Percentiles rank a stretch among this genome's conserved stretches.
These are phyloP conservation scores for Halcyon malimbica DNA, from an alignment of 2,113 vertebrate genomes.

Conservation along the genomic window DNA sequence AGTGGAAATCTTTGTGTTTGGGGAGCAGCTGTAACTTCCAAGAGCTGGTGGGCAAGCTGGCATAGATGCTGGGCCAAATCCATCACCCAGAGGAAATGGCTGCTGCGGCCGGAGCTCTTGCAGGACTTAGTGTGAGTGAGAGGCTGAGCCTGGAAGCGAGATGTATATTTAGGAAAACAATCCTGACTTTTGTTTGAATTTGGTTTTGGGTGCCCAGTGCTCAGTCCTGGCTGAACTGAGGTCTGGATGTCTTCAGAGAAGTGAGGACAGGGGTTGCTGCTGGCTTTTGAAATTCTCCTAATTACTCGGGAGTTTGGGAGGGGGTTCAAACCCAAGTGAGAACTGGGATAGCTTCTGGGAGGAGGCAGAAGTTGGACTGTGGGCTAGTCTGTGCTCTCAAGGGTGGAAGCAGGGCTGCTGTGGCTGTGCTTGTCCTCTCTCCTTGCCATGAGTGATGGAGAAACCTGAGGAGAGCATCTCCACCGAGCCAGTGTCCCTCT, in stretches of 20 bases:
- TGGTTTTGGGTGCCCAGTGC: background rate
- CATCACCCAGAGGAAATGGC: background rate
- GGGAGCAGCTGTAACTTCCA: background rate
- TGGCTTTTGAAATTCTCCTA: background rate
- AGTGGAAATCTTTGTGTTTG: background rate
- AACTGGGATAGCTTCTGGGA: background rate
- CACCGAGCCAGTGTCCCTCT: background rate
- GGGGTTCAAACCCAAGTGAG: fast-evolving
- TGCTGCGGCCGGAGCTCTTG: background rate
- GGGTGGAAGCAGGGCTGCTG: fast-evolving
- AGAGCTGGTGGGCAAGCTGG: background rate
- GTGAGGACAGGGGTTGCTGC: background rate
- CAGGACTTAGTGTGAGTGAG: background rate
- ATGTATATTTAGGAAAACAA: fast-evolving
- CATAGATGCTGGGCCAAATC: background rate
- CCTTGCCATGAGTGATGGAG: background rate
- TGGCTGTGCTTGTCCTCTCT: background rate
- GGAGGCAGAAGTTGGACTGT: background rate
- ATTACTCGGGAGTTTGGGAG: background rate
- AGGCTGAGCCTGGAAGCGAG: background rate
- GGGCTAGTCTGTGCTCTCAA: background rate
- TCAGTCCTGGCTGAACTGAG: background rate
- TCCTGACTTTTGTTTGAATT: background rate
- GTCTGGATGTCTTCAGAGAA: background rate
- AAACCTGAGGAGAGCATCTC: background rate